A percentile compares a stretch with the other conserved stretches of the same genome.
phyloP scores from a whole-genome alignment of 2,113 vertebrate genomes.

The Thalassarche chlororhynchos region DNA sequence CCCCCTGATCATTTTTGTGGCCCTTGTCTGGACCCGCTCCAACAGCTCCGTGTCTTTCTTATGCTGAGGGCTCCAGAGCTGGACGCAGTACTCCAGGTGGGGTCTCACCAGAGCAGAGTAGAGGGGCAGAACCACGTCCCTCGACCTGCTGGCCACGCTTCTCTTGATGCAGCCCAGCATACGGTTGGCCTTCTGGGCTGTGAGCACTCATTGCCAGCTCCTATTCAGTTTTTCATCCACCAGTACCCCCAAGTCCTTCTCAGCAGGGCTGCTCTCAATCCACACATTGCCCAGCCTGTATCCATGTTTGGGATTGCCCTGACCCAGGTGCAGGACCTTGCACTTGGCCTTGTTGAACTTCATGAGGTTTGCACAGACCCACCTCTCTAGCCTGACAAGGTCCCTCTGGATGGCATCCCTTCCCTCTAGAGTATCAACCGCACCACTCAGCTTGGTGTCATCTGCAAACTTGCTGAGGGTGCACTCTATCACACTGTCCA shows the following conservation, averaged over 20 bases:
- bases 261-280: neutral
- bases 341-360: too few relatives aligned
- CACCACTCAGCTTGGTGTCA: neutral
- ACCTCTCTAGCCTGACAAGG: too few relatives aligned
- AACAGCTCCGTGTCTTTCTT: too few relatives aligned
- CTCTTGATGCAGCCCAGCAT: neutral
- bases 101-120: neutral
- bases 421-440: neutral
- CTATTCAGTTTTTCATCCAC: neutral
- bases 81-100: neutral
- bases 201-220: fast-evolving
- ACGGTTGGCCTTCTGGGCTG: neutral
- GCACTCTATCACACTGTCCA: neutral
- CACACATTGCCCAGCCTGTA: too few relatives aligned
- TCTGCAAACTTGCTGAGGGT: neutral
- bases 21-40: too few relatives aligned
- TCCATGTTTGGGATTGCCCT: too few relatives aligned
- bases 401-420: neutral
- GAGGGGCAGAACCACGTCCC: neutral
- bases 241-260: neutral
- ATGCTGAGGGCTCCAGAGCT: too few relatives aligned
- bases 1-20: neutral
- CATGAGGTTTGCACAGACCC: too few relatives aligned
- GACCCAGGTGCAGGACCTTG: too few relatives aligned
- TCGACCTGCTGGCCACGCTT: neutral